Conservation (phyloP, 2,113 vertebrate species). For the Cettia cetti region DNA sequence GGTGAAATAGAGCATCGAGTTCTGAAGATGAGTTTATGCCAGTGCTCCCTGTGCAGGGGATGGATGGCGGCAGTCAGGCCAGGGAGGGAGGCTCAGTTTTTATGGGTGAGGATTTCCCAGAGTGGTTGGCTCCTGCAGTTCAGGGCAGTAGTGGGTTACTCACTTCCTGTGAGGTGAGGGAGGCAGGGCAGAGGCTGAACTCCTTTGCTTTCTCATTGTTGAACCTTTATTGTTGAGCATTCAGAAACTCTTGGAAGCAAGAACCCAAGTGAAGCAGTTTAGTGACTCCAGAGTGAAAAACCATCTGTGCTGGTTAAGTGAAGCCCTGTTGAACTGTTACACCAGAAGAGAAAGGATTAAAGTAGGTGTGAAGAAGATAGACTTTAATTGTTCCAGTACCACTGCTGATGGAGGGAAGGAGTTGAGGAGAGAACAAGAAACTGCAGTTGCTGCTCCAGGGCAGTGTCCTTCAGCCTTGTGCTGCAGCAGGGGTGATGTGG, state of each 20-base stretch:
- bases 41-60: background rate
- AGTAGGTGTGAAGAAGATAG: background rate
- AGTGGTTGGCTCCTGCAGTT: background rate
- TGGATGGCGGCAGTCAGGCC: background rate
- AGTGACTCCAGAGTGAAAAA: background rate
- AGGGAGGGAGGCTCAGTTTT: background rate
- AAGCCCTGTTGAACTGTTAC: background rate
- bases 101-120: background rate
- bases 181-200: background rate
- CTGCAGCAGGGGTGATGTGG: background rate
- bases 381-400: background rate
- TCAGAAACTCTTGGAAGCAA: background rate
- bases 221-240: background rate
- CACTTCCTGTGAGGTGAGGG: background rate
- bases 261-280: background rate
- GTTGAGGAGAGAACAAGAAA: background rate
- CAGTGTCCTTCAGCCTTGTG: background rate
- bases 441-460: background rate
- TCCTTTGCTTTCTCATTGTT: background rate
- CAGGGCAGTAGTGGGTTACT: background rate
- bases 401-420: background rate
- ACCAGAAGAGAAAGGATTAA: background rate
- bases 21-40: background rate
- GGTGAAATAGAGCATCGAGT: background rate
- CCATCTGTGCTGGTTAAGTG: background rate